Evolutionary conservation across 2,888 invertebrate species (phyloP).

Genomic region (Unio pictorum): DNA sequence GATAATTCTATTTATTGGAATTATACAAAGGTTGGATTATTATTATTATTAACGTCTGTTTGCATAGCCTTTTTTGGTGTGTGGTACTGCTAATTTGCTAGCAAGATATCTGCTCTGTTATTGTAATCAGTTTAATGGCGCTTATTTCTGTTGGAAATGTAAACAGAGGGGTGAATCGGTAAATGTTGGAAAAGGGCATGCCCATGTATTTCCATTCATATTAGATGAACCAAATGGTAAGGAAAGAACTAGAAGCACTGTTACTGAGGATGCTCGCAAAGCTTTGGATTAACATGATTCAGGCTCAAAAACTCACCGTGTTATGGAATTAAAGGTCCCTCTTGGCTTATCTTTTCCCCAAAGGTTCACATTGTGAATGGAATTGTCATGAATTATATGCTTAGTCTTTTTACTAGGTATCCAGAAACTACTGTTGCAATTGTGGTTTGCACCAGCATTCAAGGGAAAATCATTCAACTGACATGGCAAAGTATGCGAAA

Average conservation of each 20-base stretch:
- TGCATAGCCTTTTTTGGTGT: conserved; percentile 8
- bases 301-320: not conserved
- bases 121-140: conserved; percentile 28
- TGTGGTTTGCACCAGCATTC: conserved; percentile 19
- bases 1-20: too few relatives aligned
- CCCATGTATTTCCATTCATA: conserved; percentile 6
- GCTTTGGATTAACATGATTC: conserved; percentile 5
- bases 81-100: conserved; percentile 26
- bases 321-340: conserved; percentile 24
- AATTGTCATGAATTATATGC: conserved; percentile 33
- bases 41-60: conserved; percentile 1
- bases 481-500: not conserved
- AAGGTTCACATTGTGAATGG: conserved; percentile 8
- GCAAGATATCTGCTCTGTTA: conserved; percentile 12
- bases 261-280: conserved; percentile 7
- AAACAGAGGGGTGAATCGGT: conserved; percentile 13
- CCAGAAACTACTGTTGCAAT: conserved; percentile 20
- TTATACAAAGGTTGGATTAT: too few relatives aligned
- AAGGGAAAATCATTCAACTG: too few relatives aligned
- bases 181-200: too few relatives aligned
- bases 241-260: conserved; percentile 4
- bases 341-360: conserved; percentile 16
- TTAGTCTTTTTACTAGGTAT: conserved; percentile 26
- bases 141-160: conserved; percentile 27
- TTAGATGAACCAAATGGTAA: conserved; percentile 12